Base-by-base conservation (phyloP, 2,797 vertebrate species). In the Danio kyathit region DNA sequence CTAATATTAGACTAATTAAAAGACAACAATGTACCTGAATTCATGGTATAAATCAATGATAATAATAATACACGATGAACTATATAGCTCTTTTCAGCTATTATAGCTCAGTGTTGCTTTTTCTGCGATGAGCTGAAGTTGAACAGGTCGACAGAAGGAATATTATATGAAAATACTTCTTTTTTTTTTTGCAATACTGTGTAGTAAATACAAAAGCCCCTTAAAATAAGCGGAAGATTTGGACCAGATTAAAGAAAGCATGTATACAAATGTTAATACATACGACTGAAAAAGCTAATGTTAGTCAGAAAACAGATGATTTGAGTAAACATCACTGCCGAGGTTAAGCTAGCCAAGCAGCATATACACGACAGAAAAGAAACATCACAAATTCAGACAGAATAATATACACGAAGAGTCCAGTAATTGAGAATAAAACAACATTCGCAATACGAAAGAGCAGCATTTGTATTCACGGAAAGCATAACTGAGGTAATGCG, bases 401-500 rank as follows among this genome's bases (percentile, higher is more conserved):
- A 54, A 41, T 8, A 49, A 49, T 2, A 29, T 0, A 16, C 0
- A 2, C 16, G 11, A 29, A 29, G 29, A 29, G 38, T 54, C 38
- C 52, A 16, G 51, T 17, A 11, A 5, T 52, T 40, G 1, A 17
- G 0, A 0, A n/a, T 17, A 38, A 0, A 48, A 0, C 0, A 7
- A 6, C 6, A 5, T 0, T 2, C 7, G 9, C 4, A 5, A 0
- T n/a, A 7, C 57, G 10, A 5, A 29, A 67, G 12, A 29, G 0
- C 17, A 6, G 29, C 29, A 29, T 29, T 29, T 29, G 29, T 29
- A 29, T 1, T 29, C n/a, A n/a, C n/a, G n/a, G n/a, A n/a, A n/a
- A n/a, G n/a, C 29, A 29, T 29, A 29, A 29, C 29, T 1, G 46
- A 46, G 5, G 1, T 54, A n/a, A 46, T 9, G 9, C 11, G 3